Evolutionary conservation across 2,113 vertebrate species (phyloP), one percentile per base, ranked within the genome.

Genomic region (Ancistrus triradiatus): DNA sequence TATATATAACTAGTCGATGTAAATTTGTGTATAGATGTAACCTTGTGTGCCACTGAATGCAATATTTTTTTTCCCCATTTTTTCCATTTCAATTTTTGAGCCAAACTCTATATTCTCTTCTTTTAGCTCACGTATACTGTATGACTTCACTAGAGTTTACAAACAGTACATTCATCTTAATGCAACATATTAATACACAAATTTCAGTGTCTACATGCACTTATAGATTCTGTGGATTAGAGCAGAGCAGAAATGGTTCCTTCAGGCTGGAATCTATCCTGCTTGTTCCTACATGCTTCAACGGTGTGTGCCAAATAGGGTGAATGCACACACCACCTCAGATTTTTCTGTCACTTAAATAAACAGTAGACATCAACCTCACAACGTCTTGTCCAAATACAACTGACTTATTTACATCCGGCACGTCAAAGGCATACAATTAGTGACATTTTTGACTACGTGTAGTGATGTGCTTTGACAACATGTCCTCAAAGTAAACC

Each of bases 231-330:
- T 25, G 33, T n/a, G 19, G 27, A 57, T 65, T 46, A 47, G 40
- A 24, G 14, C 8, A 43, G 10, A 4, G 14, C 10, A 53, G n/a
- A 8, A 8, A 7, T 49, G 31, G 37, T 31, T 13, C 14, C 14
- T 28, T 13, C 38, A 63, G 40, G 25, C 48, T 53, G 31, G 47
- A 66, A 53, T 59, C 49, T 46, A n/a, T 42, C 17, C n/a, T 14
- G 27, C 51, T 15, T 51, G 69, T 49, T 56, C 7, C 18, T 43
- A 56, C 69, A 72, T 17, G 69, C 35, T 51, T 62, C 14, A 40
- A 40, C 42, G 28, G 57, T 42, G 14, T 37, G 59, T 57, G 21
- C 25, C 52, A 58, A 47, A 50, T 9, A 40, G 27, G 6, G 3
- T 15, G 21, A 24, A 53, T 15, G 11, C 28, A 42, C 28, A 7